Evolutionary conservation across 1,140 invertebrate species (phyloP), one percentile per base, ranked within the genome.

Genomic region (Bombus superbus): DNA sequence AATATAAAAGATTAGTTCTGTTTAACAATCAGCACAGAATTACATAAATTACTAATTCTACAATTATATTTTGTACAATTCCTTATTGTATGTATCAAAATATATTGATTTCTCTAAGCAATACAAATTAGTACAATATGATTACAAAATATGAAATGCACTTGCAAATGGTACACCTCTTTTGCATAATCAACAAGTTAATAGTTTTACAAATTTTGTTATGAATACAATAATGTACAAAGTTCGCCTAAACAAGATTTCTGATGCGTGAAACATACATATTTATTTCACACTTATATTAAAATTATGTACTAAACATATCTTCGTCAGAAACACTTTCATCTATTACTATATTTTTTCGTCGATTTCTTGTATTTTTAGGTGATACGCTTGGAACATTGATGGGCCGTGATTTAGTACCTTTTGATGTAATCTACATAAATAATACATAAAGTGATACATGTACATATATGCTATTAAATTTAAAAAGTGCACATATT

Each of bases 241-340:
- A 66, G 38, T 73, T 73, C 9, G 57, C 77, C 22, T 10, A 35
- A 83, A 66, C 35, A n/a, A 62, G 44, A 42, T 66, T 40, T 35
- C 57, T 44, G 73, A 82, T 68, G 66, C 40, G 73, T 59, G 1
- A 59, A 42, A 35, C 2, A 40, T 35, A 47, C 68, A 78, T 76
- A 62, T 84, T 72, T 83, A 71, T 44, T 80, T 83, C 71, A 62
- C 53, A 32, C 76, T 76, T 85, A 62, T 59, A 28, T 64, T 83
- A 59, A 53, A 53, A 86, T 88, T 88, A 90, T 59, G 81, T 79
- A 81, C 91, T 88, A 86, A 94, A 94, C 62, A 94, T 94, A 64
- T 94, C 94, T 74, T 93, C 91, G 9, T 94, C 92, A 57, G 92
- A 92, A 64, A 86, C 79, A 75, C 73, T 83, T 40, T 85, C 81